These are phyloP conservation scores for Tragelaphus strepsiceros DNA, from an alignment of 2,113 vertebrate species.

Conservation along the genomic window DNA sequence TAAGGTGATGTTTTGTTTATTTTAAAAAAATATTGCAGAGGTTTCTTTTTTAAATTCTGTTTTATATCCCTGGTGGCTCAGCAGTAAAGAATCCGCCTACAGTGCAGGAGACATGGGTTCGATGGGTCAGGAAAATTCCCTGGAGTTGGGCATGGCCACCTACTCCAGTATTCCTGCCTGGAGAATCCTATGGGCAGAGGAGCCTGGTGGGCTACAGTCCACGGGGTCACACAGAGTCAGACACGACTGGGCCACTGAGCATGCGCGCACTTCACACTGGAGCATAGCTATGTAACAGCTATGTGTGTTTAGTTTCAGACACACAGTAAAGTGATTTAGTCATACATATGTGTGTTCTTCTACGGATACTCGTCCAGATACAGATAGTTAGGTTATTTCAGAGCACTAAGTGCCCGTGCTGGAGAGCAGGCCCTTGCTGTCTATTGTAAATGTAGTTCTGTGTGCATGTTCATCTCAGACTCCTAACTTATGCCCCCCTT, in stretches of 20 bases:
- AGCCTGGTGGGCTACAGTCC: background rate
- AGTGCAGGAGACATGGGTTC: background rate
- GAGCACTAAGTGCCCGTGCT: background rate
- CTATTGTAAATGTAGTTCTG: background rate
- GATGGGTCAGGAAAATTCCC: background rate
- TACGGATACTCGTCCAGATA: too few species aligned
- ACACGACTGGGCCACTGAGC: background rate
- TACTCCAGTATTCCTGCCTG: background rate
- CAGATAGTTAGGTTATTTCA: background rate
- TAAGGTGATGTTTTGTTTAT: background rate
- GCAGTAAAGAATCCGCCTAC: fast-evolving
- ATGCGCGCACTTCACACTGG: fast-evolving
- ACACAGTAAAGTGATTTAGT: background rate
- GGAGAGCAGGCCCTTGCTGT: background rate
- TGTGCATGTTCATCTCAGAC: background rate
- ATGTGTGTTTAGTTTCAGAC: background rate
- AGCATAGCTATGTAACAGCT: background rate
- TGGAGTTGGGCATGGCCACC: background rate
- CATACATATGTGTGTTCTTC: background rate
- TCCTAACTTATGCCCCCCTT: background rate
- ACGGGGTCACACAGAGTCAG: fast-evolving
- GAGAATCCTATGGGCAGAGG: background rate
- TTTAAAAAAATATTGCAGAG: background rate
- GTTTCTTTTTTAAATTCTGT: background rate
- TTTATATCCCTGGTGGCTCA: background rate